Percentiles rank a stretch among this genome's conserved stretches.
Conservation (phyloP, 2,888 invertebrate species). For the Lottia gigantea region DNA sequence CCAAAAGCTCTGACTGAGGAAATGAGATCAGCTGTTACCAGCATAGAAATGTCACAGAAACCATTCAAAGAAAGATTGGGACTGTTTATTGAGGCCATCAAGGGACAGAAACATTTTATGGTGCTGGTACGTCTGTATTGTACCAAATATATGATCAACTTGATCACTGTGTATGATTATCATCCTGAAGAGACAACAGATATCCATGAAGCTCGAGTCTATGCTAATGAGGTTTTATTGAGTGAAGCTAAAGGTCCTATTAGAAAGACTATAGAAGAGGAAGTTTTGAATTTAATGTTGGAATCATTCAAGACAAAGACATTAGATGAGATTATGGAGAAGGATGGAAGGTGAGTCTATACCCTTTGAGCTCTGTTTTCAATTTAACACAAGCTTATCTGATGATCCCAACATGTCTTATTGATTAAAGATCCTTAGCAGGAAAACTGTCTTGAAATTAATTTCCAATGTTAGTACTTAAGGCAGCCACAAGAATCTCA, state of each 20-base stretch:
- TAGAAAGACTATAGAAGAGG: background rate
- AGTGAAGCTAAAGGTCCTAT: background rate
- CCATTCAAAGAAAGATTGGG: background rate
- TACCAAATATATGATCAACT: conserved; percentile 3
- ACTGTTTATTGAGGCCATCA: background rate
- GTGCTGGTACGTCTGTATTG: background rate
- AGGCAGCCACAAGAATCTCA: too few species aligned
- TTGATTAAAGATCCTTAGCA: too few species aligned
- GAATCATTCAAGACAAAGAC: background rate
- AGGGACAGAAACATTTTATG: background rate
- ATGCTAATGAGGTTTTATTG: background rate
- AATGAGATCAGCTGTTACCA: background rate
- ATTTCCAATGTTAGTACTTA: too few species aligned
- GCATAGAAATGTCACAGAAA: background rate
- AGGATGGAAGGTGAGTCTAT: background rate
- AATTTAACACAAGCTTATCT: too few species aligned
- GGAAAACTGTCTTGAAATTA: too few species aligned
- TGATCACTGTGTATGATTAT: background rate
- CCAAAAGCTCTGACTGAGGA: background rate
- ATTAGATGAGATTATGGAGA: background rate
- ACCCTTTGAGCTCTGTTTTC: too few species aligned
- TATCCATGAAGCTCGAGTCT: background rate
- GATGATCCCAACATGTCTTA: too few species aligned
- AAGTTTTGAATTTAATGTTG: background rate
- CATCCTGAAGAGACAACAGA: background rate